Evolutionary conservation across 2,888 invertebrate genomes (phyloP).

Genomic region (Phytoseiulus persimilis): DNA sequence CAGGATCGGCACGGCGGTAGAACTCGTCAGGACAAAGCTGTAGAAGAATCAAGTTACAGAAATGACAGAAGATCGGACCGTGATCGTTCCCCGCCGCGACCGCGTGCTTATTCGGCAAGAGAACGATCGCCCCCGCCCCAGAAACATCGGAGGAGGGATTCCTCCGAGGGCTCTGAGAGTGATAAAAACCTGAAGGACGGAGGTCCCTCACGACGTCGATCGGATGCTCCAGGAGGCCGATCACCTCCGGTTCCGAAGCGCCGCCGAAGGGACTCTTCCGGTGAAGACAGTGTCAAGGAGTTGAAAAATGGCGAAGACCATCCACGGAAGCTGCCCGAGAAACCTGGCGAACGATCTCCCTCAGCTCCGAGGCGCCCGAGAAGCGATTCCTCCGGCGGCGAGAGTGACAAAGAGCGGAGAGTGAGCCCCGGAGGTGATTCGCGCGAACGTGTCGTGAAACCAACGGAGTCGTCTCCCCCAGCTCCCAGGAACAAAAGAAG

Average conservation of each 20-base stretch:
- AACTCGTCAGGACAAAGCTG: not conserved
- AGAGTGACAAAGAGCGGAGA: not conserved
- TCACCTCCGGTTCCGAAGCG: not conserved
- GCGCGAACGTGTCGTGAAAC: not conserved
- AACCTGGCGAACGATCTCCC: not conserved
- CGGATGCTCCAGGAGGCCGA: not conserved
- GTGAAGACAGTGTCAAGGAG: not conserved
- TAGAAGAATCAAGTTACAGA: not conserved
- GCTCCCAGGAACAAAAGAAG: not conserved
- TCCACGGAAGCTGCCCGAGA: not conserved
- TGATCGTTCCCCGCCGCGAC: not conserved
- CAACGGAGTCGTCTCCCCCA: not conserved
- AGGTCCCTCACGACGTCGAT: not conserved
- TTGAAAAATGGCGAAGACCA: not conserved
- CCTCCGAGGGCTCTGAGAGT: not conserved
- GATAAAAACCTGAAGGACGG: not conserved
- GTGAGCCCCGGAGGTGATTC: not conserved
- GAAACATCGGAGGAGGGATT: not conserved
- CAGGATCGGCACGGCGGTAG: not conserved
- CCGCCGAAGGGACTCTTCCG: not conserved
- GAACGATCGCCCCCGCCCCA: not conserved
- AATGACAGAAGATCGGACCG: not conserved
- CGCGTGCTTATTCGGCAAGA: not conserved
- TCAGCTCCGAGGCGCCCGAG: not conserved
- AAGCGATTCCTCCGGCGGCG: not conserved